Base-by-base conservation (phyloP, 2,113 vertebrate species). In the Saccopteryx bilineata region DNA sequence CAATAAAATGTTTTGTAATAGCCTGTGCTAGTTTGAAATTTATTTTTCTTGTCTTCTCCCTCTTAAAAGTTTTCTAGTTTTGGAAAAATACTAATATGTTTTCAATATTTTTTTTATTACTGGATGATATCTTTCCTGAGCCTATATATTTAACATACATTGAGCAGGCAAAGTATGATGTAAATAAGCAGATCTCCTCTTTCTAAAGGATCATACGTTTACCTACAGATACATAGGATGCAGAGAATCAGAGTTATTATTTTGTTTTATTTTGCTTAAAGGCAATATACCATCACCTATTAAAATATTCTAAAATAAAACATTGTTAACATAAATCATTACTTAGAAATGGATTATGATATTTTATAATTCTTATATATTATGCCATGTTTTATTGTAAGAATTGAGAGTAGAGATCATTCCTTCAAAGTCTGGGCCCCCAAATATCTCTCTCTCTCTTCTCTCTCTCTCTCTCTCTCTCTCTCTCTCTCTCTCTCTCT, bases 241-340 rank as follows among this genome's bases (percentile, higher is more conserved):
- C 10, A 71, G n/a, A 71, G 24, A 86, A 60, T 52, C 60, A 71
- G 19, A 28, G 31, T 48, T 81, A 65, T 9, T 81, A 28, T 5
- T 76, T 66, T 78, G 15, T 52, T 87, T 56, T 23, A 50, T 66
- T 65, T 89, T 75, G 19, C 14, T 72, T 28, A 13, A 87, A 50
- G 21, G 8, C 71, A 50, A 7, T 91, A 60, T 46, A 66, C 10
- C 69, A 39, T 54, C 33, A 87, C 56, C 23, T 78, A 46, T 58
- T 71, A 54, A 87, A 54, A 93, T 19, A 48, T 87, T 93, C 11
- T 15, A n/a, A 94, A 84, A 66, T 75, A 54, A 60, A 90, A 21
- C 0, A 1, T 19, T 88, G 7, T 7, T 54, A 61, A 24, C 9
- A 26, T 75, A 68, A 58, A 69, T 88, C 23, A 87, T 17, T 65